Evolutionary conservation across 2,888 invertebrate genomes (phyloP).

Genomic region (Lasius platythorax): DNA sequence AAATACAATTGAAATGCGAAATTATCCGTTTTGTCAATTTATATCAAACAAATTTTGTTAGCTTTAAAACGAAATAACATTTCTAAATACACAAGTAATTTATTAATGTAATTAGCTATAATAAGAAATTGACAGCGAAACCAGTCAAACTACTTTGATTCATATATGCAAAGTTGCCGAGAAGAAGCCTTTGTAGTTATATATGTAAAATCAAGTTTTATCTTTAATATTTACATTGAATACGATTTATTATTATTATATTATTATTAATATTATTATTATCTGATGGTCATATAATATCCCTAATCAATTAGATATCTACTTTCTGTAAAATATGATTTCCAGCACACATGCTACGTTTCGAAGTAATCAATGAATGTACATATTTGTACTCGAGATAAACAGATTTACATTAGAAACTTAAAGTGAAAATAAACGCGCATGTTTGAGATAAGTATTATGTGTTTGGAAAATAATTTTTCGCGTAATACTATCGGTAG

Average conservation of each 20-base stretch:
- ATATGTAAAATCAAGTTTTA: conserved; percentile 17
- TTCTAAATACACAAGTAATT: background rate
- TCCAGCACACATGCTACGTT: background rate
- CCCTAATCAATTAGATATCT: background rate
- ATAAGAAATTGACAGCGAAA: background rate
- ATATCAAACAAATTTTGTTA: conserved; percentile 1
- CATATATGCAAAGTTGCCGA: background rate
- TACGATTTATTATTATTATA: conserved; percentile 14
- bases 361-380: background rate
- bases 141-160: conserved; percentile 15
- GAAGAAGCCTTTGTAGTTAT: conserved; percentile 21
- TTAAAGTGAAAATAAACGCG: background rate
- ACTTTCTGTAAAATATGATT: background rate
- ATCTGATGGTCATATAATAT: background rate
- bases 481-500: background rate
- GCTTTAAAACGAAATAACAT: background rate
- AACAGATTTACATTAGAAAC: conserved; percentile 1
- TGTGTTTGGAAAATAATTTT: conserved; percentile 1
- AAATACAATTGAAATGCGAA: background rate
- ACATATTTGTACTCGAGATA: conserved; percentile 14
- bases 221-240: conserved; percentile 27
- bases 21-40: background rate
- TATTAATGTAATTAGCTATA: background rate
- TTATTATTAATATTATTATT: too few relatives aligned
- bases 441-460: background rate